These are phyloP conservation scores for Holacanthus passer DNA, from an alignment of 2,113 vertebrate species.

Conservation along the genomic window DNA sequence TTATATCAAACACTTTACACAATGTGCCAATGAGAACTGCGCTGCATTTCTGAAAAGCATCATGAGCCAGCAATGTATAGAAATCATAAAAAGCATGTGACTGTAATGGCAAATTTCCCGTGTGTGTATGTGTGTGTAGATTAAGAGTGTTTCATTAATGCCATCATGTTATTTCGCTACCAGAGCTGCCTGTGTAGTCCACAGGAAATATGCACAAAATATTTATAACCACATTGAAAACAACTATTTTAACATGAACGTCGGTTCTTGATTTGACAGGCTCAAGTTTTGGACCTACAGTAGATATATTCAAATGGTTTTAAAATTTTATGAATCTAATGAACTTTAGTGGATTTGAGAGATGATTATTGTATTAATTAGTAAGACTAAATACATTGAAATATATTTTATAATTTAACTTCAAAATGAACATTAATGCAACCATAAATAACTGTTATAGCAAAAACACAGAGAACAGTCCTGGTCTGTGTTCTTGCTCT, in stretches of 20 bases:
- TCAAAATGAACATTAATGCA: constrained; percentile 16
- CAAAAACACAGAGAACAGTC: not conserved
- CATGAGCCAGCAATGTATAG: not conserved
- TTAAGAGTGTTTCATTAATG: not conserved
- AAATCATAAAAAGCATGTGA: not conserved
- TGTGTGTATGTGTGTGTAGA: not conserved
- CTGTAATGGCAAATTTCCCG: not conserved
- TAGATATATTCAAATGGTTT: not conserved
- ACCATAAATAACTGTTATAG: not conserved
- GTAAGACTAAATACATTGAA: not conserved
- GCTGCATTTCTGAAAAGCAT: too few relatives aligned
- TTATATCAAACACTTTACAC: not conserved
- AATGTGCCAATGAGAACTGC: too few relatives aligned
- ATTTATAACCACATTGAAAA: not conserved
- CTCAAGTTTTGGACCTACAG: not conserved
- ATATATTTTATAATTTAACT: not conserved
- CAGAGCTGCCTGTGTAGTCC: not conserved
- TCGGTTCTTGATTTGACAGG: not conserved
- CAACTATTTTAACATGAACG: not conserved
- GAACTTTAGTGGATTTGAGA: not conserved
- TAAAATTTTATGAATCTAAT: not conserved
- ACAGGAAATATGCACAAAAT: not conserved
- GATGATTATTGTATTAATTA: not conserved
- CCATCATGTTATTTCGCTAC: not conserved
- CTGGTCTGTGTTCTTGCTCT: not conserved